A percentile compares a stretch with the other conserved stretches of the same genome.
phyloP scores from a whole-genome alignment of 2,797 vertebrate genomes.

The Characodon lateralis region DNA sequence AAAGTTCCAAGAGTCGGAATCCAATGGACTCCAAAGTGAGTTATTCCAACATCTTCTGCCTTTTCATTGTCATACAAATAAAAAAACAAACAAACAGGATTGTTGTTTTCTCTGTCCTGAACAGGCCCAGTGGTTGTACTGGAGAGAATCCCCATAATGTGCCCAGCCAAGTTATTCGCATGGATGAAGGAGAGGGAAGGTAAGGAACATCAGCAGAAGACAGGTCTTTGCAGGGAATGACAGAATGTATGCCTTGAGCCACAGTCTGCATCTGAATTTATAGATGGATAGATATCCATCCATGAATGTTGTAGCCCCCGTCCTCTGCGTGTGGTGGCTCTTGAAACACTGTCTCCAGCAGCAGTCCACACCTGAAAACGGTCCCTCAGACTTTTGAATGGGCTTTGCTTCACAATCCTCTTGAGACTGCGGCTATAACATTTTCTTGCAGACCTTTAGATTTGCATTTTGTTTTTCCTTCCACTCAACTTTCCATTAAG shows the following conservation, averaged over 20 bases:
- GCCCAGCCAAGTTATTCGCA: constrained; percentile 70
- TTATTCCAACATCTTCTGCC: neutral
- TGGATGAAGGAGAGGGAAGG: constrained; percentile 64
- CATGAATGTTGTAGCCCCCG: no score
- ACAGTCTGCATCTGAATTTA: neutral
- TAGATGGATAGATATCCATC: no score
- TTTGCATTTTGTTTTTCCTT: no score
- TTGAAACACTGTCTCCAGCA: no score
- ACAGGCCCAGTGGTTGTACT: constrained; percentile 44
- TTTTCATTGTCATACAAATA: neutral
- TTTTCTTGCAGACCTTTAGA: no score
- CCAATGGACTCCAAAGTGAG: constrained; percentile 47
- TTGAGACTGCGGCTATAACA: no score
- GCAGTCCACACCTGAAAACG: no score
- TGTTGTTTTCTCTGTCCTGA: constrained; percentile 20
- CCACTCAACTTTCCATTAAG: no score
- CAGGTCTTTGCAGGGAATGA: constrained; percentile 46
- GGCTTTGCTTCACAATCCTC: no score
- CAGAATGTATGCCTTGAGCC: neutral
- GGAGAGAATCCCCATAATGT: constrained; percentile 37
- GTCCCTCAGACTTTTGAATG: no score
- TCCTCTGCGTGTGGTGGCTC: no score
- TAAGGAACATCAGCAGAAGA: constrained; percentile 26
- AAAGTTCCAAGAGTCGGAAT: constrained; percentile 21
- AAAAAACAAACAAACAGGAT: neutral